A percentile compares a stretch with the other conserved stretches of the same genome.
These are phyloP conservation scores for Lepidurus apus DNA, from an alignment of 1,140 invertebrate genomes.

Conservation along the genomic window DNA sequence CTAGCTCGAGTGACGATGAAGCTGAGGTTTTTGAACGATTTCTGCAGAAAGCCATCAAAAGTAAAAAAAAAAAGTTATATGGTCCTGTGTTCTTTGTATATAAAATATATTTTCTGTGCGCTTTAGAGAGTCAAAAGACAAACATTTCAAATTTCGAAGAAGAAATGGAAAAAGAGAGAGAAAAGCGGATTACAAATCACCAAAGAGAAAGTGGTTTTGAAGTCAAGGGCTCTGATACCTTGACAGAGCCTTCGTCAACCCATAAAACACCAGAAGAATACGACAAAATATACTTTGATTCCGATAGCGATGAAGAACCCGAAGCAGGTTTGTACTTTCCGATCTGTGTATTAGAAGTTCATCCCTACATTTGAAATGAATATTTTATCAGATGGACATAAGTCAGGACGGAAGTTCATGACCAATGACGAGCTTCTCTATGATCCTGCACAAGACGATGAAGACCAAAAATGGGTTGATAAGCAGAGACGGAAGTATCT, in stretches of 20 bases:
- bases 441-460: constrained; percentile 55
- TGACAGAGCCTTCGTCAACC: neutral
- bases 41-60: neutral
- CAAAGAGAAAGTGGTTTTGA: constrained; percentile 22
- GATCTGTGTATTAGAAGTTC: constrained; percentile 5
- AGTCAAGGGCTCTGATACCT: neutral
- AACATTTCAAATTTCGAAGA: constrained; percentile 30
- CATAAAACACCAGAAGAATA: constrained; percentile 40
- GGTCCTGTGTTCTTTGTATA: neutral
- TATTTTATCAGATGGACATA: constrained; percentile 28
- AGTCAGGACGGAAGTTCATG: constrained; percentile 37
- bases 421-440: constrained; percentile 54
- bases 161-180: constrained; percentile 32
- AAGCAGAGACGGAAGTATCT: constrained; percentile 43
- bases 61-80: neutral
- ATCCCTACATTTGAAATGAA: constrained; percentile 21
- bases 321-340: constrained; percentile 34
- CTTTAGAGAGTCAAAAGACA: neutral
- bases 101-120: neutral
- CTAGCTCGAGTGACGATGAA: constrained; percentile 34
- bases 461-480: constrained; percentile 55
- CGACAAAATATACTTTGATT: constrained; percentile 51
- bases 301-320: constrained; percentile 47
- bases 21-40: constrained; percentile 29
- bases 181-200: constrained; percentile 8